Evolutionary conservation across 2,888 invertebrate genomes (phyloP).

Genomic region (Anticlea derivata): DNA sequence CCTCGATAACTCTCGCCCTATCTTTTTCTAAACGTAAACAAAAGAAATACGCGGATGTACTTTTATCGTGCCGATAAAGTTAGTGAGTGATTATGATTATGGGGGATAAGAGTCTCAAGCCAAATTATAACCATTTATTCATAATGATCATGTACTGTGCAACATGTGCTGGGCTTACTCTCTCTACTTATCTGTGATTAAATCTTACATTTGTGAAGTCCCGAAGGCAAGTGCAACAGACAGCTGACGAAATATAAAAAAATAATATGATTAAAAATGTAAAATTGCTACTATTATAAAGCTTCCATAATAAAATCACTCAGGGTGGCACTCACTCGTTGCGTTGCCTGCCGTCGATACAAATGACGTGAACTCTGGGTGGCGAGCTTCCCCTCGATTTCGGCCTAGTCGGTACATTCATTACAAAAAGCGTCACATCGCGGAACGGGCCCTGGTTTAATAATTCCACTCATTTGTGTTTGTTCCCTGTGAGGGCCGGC

Average conservation of each 20-base stretch:
- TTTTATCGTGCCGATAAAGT: too few species aligned
- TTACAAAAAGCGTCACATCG: constrained; percentile 81
- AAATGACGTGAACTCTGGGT: constrained; percentile 52
- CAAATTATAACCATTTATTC: too few species aligned
- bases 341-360: constrained; percentile 41
- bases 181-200: too few species aligned
- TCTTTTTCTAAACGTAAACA: too few species aligned
- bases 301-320: constrained; percentile 56
- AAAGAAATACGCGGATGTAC: too few species aligned
- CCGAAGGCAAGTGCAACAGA: constrained; percentile 41
- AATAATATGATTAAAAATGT: constrained; percentile 40
- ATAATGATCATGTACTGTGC: too few species aligned
- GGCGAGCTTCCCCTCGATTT: constrained; percentile 46
- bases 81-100: too few species aligned
- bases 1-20: too few species aligned
- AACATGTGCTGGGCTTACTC: too few species aligned
- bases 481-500: constrained; percentile 61
- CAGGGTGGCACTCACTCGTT: constrained; percentile 45
- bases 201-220: background rate
- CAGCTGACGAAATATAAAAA: constrained; percentile 48
- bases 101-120: too few species aligned
- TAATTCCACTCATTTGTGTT: constrained; percentile 81
- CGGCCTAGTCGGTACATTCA: constrained; percentile 63
- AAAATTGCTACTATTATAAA: constrained; percentile 51
- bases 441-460: constrained; percentile 72